Evolutionary conservation across 35 echinoderm and acorn worm species (phyloP).

Genomic region (Nesometra sesokonis): DNA sequence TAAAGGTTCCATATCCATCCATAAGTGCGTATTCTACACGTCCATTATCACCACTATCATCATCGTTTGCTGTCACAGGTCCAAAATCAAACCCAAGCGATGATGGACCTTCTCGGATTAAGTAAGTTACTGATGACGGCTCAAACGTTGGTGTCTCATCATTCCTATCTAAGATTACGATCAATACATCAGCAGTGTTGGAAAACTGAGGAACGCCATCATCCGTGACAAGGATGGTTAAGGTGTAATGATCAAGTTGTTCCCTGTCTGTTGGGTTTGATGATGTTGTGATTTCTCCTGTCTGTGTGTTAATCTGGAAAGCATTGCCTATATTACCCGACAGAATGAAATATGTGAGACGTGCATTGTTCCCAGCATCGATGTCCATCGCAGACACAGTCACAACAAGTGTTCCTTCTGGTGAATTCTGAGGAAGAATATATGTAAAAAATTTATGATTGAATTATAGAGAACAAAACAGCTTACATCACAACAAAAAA

Average conservation of each 20-base stretch:
- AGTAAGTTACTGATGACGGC: background rate
- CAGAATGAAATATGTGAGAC: constrained; percentile 45
- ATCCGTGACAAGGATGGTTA: constrained; percentile 58
- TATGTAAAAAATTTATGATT: too few species aligned
- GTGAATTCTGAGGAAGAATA: too few species aligned
- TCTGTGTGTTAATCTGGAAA: constrained; percentile 48
- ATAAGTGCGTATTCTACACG: constrained; percentile 45
- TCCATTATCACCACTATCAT: constrained; percentile 45
- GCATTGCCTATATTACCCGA: constrained; percentile 35
- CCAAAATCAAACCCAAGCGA: constrained; percentile 28
- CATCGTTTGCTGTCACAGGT: constrained; percentile 55
- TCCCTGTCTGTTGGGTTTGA: constrained; percentile 46
- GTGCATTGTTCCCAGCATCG: constrained; percentile 46
- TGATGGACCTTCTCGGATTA: constrained; percentile 38
- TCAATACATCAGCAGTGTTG: constrained; percentile 34
- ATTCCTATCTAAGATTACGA: constrained; percentile 71
- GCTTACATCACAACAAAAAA: too few species aligned
- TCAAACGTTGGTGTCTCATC: constrained; percentile 81
- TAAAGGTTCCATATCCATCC: constrained; percentile 58
- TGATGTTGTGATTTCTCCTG: background rate
- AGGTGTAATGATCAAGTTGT: constrained; percentile 33
- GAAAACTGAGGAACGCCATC: constrained; percentile 32
- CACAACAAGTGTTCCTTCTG: constrained; percentile 15
- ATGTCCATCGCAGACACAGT: constrained; percentile 36
- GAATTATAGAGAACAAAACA: too few species aligned